A percentile compares a stretch with the other conserved stretches of the same genome.
phyloP scores from a whole-genome alignment of 2,888 invertebrate genomes.

The Nezara viridula region DNA sequence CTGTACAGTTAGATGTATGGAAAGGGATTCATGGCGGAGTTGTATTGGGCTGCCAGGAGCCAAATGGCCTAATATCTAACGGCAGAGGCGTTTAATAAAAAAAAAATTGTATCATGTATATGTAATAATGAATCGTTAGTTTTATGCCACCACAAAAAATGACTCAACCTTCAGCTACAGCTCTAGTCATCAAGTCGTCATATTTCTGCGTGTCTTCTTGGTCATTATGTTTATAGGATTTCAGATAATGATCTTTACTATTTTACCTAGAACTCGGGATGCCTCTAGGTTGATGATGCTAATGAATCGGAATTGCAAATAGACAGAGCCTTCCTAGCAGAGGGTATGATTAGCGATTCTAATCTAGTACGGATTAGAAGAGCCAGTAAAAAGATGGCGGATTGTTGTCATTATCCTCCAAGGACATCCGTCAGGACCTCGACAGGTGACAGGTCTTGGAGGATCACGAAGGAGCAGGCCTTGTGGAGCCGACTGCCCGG shows the following conservation, averaged over 20 bases:
- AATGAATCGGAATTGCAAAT: constrained; percentile 34
- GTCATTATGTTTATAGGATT: neutral
- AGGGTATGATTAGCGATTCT: constrained; percentile 1
- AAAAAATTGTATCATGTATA: too few species aligned
- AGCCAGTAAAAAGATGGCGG: constrained; percentile 4
- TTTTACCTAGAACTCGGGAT: neutral
- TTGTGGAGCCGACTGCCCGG: neutral
- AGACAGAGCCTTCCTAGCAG: neutral
- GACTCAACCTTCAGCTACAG: too few species aligned
- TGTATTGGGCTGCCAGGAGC: too few species aligned
- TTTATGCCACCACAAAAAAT: too few species aligned
- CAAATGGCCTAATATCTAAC: too few species aligned
- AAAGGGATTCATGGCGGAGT: too few species aligned
- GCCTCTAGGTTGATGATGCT: neutral
- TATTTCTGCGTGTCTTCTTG: neutral
- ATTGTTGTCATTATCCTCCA: constrained; percentile 29
- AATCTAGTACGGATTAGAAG: constrained; percentile 29
- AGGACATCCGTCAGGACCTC: constrained; percentile 20
- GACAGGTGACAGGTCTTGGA: constrained; percentile 20
- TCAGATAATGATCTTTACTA: neutral
- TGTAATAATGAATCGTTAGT: too few species aligned
- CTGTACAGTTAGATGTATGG: too few species aligned
- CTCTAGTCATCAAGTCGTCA: too few species aligned
- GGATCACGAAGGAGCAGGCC: constrained; percentile 27
- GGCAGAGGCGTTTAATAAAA: too few species aligned